Base-by-base conservation (phyloP, 2,888 invertebrate species). In the Acanthosoma haemorrhoidale region DNA sequence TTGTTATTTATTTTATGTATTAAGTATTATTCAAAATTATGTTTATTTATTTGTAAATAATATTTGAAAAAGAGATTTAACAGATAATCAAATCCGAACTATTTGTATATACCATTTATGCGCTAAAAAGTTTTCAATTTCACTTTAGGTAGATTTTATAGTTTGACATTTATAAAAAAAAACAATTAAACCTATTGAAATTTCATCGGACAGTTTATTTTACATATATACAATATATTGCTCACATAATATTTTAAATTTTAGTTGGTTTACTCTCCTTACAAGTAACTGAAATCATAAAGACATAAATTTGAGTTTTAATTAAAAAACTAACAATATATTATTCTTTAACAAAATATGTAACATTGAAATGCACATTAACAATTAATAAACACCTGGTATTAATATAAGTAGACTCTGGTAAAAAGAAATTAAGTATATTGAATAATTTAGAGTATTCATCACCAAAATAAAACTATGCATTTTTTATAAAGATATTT, bases 301-400 rank as follows among this genome's bases (percentile, higher is more conserved):
- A n/a, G n/a, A n/a, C n/a, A n/a, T n/a, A n/a, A n/a, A n/a, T n/a
- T n/a, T n/a, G n/a, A n/a, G n/a, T n/a, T n/a, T n/a, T n/a, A n/a
- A n/a, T n/a, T n/a, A n/a, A n/a, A n/a, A n/a, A n/a, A n/a, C n/a
- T n/a, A n/a, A n/a, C n/a, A n/a, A n/a, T n/a, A n/a, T n/a, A n/a
- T 36, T 36, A 36, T 13, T 36, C 13, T 11, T 36, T 36, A 36
- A 29, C 16, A 36, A 34, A 34, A 34, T 34, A 60, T 60, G 60
- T 34, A 31, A 29, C 32, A 32, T 60, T 60, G 6, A 34, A 60
- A 34, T 36, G 9, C 13, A 36, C 38, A 11, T 2, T 60, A 32
- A 60, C 60, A 60, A 60, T 34, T 21, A 60, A 60, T 32, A 60
- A 60, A 36, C 32, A 60, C n/a, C n/a, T n/a, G n/a, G n/a, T n/a